A percentile compares a stretch with the other conserved stretches of the same genome.
Evolutionary conservation across 2,797 vertebrate species (phyloP).

Genomic region (Alcedo quadribrachys): DNA sequence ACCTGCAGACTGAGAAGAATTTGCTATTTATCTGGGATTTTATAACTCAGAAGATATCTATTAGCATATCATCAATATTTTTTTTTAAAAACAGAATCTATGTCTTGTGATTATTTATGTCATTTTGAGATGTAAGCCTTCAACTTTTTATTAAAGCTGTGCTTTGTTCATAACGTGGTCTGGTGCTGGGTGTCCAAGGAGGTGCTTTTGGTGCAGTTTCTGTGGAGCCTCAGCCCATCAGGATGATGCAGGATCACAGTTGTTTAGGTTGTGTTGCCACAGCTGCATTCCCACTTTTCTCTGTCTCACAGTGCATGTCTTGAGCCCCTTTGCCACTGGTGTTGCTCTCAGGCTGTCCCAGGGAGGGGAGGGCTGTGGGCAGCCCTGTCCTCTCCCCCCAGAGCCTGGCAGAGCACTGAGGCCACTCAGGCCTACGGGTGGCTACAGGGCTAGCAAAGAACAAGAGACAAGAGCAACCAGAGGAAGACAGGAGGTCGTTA

Average conservation of each 20-base stretch:
- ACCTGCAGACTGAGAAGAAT: slow-evolving; percentile 1
- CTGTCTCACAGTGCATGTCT: fast-evolving
- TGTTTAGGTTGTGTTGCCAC: background rate
- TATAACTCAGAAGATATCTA: slow-evolving; percentile 59
- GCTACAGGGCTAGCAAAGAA: background rate
- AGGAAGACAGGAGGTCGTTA: background rate
- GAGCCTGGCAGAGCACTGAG: background rate
- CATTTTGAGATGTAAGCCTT: slow-evolving; percentile 8
- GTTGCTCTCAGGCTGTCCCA: background rate
- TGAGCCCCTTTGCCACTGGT: background rate
- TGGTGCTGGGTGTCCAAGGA: background rate
- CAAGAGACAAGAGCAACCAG: background rate
- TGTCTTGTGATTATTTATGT: slow-evolving; percentile 28
- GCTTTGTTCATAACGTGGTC: slow-evolving; percentile 19
- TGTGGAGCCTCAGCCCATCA: background rate
- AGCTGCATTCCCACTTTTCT: background rate
- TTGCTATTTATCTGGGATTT: slow-evolving; percentile 56
- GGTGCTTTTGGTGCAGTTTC: background rate
- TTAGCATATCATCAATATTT: slow-evolving; percentile 53
- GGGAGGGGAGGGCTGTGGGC: background rate
- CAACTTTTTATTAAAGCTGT: slow-evolving; percentile 49
- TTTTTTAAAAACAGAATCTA: slow-evolving; percentile 31
- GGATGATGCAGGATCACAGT: background rate
- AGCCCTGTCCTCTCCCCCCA: background rate
- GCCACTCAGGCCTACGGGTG: fast-evolving